Evolutionary conservation across 2,888 invertebrate genomes (phyloP).

Genomic region (Teinopalpus imperialis): DNA sequence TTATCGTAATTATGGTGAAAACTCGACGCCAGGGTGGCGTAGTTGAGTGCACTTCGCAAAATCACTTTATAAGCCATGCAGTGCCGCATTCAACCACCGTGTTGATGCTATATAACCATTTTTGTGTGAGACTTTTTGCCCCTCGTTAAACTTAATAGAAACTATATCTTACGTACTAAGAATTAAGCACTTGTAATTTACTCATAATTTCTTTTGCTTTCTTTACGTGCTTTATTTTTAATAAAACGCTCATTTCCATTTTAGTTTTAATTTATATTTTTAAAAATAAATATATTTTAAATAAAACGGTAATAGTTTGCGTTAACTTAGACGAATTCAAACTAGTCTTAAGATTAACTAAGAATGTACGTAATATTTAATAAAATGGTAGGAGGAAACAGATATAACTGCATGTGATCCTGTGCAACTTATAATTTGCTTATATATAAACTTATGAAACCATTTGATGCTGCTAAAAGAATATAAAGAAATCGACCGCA

Average conservation of each 20-base stretch:
- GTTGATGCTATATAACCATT: slow-evolving; percentile 45
- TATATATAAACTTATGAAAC: too few species aligned
- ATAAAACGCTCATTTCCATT: slow-evolving; percentile 20
- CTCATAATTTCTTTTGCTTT: slow-evolving; percentile 25
- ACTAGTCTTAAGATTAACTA: slow-evolving; percentile 22
- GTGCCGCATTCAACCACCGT: slow-evolving; percentile 38
- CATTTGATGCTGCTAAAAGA: too few species aligned
- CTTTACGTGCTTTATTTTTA: slow-evolving; percentile 16
- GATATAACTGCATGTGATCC: background rate
- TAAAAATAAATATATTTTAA: slow-evolving; percentile 18
- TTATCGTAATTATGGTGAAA: slow-evolving; percentile 44
- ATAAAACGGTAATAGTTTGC: slow-evolving; percentile 11
- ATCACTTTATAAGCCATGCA: slow-evolving; percentile 66
- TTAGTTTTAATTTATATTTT: background rate
- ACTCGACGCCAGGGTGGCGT: slow-evolving; percentile 21
- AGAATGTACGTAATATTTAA: slow-evolving; percentile 19
- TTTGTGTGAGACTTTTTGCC: slow-evolving; percentile 43
- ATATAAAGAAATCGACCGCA: too few species aligned
- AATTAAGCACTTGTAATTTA: slow-evolving; percentile 35
- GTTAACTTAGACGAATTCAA: slow-evolving; percentile 13
- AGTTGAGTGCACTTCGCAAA: slow-evolving; percentile 57
- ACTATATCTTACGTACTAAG: slow-evolving; percentile 38
- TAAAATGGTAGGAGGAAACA: slow-evolving; percentile 9
- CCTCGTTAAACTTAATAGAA: slow-evolving; percentile 44
- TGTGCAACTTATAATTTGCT: background rate